phyloP scores from a whole-genome alignment of 2,888 invertebrate genomes.

The Diloba caeruleocephala region DNA sequence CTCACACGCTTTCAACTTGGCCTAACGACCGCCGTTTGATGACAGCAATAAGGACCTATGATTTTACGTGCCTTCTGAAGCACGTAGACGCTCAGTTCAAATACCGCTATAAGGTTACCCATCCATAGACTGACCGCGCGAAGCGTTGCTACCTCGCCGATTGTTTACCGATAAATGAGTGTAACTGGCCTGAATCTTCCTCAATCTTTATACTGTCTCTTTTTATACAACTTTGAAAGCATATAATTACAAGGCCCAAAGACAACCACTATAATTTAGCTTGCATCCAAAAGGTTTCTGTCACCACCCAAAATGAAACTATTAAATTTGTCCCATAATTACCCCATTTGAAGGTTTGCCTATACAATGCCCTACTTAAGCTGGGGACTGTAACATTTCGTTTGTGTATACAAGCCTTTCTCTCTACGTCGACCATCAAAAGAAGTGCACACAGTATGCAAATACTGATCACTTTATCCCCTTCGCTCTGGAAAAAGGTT shows the following conservation, averaged over 20 bases:
- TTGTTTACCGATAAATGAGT: too few species aligned
- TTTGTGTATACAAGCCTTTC: slow-evolving; percentile 31
- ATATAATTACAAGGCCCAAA: not conserved
- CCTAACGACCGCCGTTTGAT: too few species aligned
- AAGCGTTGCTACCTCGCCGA: too few species aligned
- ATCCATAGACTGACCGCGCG: too few species aligned
- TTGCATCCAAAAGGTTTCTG: slow-evolving; percentile 28
- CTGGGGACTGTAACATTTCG: slow-evolving; percentile 31
- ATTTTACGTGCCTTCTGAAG: too few species aligned
- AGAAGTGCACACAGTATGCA: slow-evolving; percentile 42
- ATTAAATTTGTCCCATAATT: slow-evolving; percentile 38
- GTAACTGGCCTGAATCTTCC: too few species aligned
- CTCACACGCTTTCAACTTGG: too few species aligned
- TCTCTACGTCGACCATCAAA: slow-evolving; percentile 16
- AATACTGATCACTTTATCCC: slow-evolving; percentile 33
- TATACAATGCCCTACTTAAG: slow-evolving; percentile 19
- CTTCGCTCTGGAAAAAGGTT: slow-evolving; percentile 22
- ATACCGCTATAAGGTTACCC: too few species aligned
- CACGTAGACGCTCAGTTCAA: too few species aligned
- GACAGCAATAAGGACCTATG: too few species aligned
- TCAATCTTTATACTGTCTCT: too few species aligned
- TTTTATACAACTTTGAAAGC: too few species aligned
- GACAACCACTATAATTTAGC: slow-evolving; percentile 22
- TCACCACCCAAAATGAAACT: slow-evolving; percentile 24
- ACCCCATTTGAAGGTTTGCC: slow-evolving; percentile 31